Base-by-base conservation (phyloP, 2,888 invertebrate genomes). In the Thecocarcelia acutangulata region DNA sequence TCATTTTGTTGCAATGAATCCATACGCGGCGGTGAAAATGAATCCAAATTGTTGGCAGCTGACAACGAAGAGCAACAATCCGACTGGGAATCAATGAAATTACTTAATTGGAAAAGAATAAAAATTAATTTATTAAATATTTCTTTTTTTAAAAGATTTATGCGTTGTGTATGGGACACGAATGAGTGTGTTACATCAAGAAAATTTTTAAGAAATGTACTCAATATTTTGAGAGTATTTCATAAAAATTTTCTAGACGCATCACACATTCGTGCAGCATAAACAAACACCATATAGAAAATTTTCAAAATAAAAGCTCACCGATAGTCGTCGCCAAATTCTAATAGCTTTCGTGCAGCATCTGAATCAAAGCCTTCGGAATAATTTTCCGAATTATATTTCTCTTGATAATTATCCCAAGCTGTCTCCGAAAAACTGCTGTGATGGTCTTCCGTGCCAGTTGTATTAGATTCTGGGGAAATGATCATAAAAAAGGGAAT, bases 331-430 rank as follows among this genome's bases (percentile, higher is more conserved):
- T 97, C 97, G 40, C 97, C 97, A 88, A 97, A 97, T 88, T 97
- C 96, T 84, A 97, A 91, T 17, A 97, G 91, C 83, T 94, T 93
- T 78, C 96, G 93, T 46, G 97, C 96, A 40, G 96, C 95, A 91
- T 97, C 97, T 1, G 96, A 95, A 90, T 97, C 97, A 3, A 94
- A 93, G 58, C 94, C 93, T 91, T 97, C 97, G 76, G 97, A 97
- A 90, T 97, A 97, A 28, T 96, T 94, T 90, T 97, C 97, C 48
- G 97, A 97, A 90, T 96, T 94, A 91, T 97, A 97, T 91, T 96
- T 97, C 90, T 97, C 97, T 95, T 97, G 97, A 92, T 97, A 98
- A 91, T 96, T 96, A 91, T 98, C 98, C 98, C 98, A 98, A 59
- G 97, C 97, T 87, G 96, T 96, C 90, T 97, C 97, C 0, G 96